Base-by-base conservation (phyloP, 2,113 vertebrate species). In the Symphodus melops region DNA sequence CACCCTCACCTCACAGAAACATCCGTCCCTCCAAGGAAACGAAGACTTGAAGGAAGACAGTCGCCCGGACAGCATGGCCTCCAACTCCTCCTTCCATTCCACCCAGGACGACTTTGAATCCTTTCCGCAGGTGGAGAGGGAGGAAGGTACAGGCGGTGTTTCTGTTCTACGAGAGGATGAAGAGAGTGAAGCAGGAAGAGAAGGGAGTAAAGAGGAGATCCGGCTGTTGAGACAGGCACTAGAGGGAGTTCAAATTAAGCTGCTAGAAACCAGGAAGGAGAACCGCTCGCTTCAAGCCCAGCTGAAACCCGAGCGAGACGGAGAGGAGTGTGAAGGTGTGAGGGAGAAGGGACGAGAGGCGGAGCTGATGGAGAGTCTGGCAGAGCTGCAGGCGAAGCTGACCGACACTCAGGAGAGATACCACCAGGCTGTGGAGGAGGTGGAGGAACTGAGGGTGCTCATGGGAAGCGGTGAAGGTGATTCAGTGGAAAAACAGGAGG, bases 341-440 rank as follows among this genome's bases (percentile, higher is more conserved):
- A 83, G 60, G 13, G 89, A 81, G 36, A 87, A 80, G 41, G 79
- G 66, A 46, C 88, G 93, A 75, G 94, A 88, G 56, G 78, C 88
- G 4, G 92, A 92, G 54, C 53, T 95, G 85, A 92, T 95, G 25
- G 96, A 96, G 90, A 96, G 95, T 14, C 86, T 94, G 70, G 96
- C 94, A 0, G 95, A 95, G 79, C 93, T 95, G 49, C 96, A 95
- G 58, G 87, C 95, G 19, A 96, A 95, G 51, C 90, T 95, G 37
- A 93, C 94, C 36, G 96, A 96, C 80, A 92, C 94, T 25, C 95
- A 95, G 71, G 95, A 92, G 86, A 95, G 88, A 58, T 92, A 93
- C 46, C 95, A 96, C 67, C 95, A 96, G 55, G 90, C 94, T 6
- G 80, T 93, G 79, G 94, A 95, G 76, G 95, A 97, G 60, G 92